Evolutionary conservation across 2,888 invertebrate genomes (phyloP).

Genomic region (Augochlorella aurata): DNA sequence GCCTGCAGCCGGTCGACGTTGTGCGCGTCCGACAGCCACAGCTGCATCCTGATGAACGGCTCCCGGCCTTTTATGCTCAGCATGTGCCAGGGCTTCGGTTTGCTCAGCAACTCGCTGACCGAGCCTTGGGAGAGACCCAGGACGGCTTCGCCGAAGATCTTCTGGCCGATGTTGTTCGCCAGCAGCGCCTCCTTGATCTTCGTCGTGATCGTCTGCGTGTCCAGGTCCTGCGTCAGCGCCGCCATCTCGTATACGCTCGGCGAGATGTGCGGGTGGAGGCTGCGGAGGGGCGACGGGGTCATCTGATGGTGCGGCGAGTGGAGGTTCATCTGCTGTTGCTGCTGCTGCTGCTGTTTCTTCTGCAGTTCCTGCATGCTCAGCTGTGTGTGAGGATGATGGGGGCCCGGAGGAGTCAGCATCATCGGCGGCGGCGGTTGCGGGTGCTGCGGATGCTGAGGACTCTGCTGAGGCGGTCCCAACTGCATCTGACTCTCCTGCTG

Average conservation of each 20-base stretch:
- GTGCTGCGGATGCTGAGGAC: constrained; percentile 78
- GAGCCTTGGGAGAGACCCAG: constrained; percentile 98
- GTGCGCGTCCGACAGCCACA: constrained; percentile 97
- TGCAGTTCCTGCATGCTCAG: constrained; percentile 86
- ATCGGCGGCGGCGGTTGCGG: constrained; percentile 84
- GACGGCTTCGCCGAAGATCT: constrained; percentile 99
- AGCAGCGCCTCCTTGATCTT: constrained; percentile 98
- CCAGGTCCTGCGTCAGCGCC: constrained; percentile 96
- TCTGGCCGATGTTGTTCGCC: constrained; percentile 98
- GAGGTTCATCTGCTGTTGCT: constrained; percentile 84
- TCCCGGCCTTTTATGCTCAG: constrained; percentile 98
- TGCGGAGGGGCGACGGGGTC: constrained; percentile 86
- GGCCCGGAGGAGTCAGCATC: constrained; percentile 89
- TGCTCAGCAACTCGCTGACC: constrained; percentile 97
- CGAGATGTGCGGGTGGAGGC: constrained; percentile 92
- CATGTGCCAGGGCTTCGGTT: constrained; percentile 99
- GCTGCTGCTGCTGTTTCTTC: constrained; percentile 84
- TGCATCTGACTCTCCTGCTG: constrained; percentile 80
- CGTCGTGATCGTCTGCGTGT: constrained; percentile 97
- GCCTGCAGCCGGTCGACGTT: constrained; percentile 96
- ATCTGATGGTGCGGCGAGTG: constrained; percentile 86
- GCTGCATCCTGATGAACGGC: constrained; percentile 97
- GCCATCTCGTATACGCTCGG: constrained; percentile 99
- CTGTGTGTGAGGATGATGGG: constrained; percentile 88
- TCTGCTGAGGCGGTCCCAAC: constrained; percentile 78